These are phyloP conservation scores for Cryptocephalus primarius DNA, from an alignment of 2,888 invertebrate genomes.

Conservation along the genomic window DNA sequence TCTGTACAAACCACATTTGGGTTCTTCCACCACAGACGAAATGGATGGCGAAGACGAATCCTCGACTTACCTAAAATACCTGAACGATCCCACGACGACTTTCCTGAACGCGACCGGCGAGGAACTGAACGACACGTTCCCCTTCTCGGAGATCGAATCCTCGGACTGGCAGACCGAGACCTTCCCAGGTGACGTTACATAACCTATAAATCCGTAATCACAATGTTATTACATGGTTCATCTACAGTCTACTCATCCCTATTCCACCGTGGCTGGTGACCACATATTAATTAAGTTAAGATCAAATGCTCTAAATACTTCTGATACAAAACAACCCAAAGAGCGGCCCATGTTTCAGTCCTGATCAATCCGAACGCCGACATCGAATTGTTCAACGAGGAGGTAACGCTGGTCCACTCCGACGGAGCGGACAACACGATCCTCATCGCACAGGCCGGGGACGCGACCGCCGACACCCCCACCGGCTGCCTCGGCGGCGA, in stretches of 20 bases:
- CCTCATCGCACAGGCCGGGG: too few species aligned
- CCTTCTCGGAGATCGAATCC: slow-evolving; percentile 27
- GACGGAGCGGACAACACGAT: background rate
- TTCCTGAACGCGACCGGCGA: slow-evolving; percentile 23
- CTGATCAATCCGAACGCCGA: too few species aligned
- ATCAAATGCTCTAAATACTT: too few species aligned
- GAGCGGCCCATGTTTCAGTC: too few species aligned
- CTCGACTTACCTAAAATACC: slow-evolving; percentile 26
- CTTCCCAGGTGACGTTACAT: slow-evolving; percentile 24
- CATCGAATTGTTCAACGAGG: slow-evolving; percentile 3
- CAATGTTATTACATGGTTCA: too few species aligned
- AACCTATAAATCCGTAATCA: slow-evolving; percentile 4
- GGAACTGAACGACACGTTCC: slow-evolving; percentile 22
- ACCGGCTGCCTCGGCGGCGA: too few species aligned
- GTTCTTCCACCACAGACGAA: background rate
- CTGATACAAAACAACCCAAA: too few species aligned
- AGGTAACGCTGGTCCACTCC: slow-evolving; percentile 1
- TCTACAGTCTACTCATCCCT: too few species aligned
- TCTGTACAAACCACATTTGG: too few species aligned
- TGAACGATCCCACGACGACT: slow-evolving; percentile 26
- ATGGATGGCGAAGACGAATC: slow-evolving; percentile 26
- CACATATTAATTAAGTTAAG: too few species aligned
- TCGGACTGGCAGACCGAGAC: slow-evolving; percentile 27
- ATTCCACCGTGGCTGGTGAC: too few species aligned
- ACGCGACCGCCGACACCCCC: too few species aligned